phyloP scores from a whole-genome alignment of 2,113 vertebrate genomes.

The Spermophilus dauricus region DNA sequence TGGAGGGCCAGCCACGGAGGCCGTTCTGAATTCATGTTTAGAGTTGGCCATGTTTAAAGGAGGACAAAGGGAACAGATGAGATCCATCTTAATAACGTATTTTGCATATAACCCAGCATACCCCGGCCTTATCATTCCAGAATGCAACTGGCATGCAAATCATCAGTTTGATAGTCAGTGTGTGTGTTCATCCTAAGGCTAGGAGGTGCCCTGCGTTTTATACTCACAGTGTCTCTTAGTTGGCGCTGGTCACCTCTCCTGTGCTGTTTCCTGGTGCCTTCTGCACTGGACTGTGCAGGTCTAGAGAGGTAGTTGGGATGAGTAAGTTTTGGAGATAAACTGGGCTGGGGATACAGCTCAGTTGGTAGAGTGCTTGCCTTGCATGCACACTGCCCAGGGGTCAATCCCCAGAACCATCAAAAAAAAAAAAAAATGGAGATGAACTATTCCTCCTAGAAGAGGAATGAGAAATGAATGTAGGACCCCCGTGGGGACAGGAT shows the following conservation, averaged over 20 bases:
- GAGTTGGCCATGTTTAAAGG: neutral
- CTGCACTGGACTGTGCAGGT: neutral
- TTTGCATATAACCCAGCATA: neutral
- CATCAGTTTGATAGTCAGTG: neutral
- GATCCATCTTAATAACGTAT: neutral
- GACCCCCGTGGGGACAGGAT: neutral
- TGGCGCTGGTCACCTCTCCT: neutral
- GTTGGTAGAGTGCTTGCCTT: no score
- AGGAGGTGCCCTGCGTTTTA: accelerated
- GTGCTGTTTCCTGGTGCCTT: accelerated
- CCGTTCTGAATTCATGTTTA: neutral
- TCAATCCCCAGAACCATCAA: no score
- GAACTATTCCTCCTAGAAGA: neutral
- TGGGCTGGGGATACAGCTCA: no score
- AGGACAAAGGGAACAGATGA: neutral
- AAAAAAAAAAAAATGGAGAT: neutral
- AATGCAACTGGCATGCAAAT: no score
- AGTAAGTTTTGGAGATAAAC: no score
- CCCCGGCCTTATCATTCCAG: neutral
- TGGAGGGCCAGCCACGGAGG: accelerated
- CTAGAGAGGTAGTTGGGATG: neutral
- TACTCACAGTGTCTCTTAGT: accelerated
- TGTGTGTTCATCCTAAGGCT: neutral
- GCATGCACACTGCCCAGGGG: no score
- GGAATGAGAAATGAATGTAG: neutral